Percentiles rank a stretch among this genome's conserved stretches.
Conservation (phyloP, 2,797 vertebrate species). For the Mus minutoides region DNA sequence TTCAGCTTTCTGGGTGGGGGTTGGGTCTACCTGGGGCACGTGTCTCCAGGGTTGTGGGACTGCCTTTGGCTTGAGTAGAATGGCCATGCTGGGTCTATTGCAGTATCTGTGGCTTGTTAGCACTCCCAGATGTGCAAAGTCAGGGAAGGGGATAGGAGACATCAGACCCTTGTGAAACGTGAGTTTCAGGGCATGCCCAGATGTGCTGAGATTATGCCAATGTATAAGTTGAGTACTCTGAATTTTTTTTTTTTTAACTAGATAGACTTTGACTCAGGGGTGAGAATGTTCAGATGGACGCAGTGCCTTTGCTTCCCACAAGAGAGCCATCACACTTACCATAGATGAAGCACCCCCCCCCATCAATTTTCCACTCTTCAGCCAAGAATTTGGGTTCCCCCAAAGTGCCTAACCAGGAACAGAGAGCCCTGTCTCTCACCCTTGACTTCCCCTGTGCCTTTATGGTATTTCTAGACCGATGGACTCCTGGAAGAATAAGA, state of each 20-base stretch:
- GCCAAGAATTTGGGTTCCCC: not conserved
- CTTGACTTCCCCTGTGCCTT: not conserved
- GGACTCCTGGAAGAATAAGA: not conserved
- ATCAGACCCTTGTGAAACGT: not conserved
- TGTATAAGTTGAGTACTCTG: not conserved
- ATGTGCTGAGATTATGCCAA: not conserved
- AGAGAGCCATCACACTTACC: not conserved
- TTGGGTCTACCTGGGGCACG: not conserved
- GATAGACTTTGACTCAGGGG: not conserved
- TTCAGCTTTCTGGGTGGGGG: not conserved
- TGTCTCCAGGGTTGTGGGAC: too few relatives aligned
- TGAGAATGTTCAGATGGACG: not conserved
- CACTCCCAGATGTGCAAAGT: not conserved
- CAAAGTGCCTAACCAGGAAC: fast-evolving
- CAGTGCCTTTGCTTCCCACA: not conserved
- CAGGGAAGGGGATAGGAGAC: not conserved
- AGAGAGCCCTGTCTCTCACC: too few relatives aligned
- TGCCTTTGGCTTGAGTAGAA: not conserved
- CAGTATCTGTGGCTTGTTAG: not conserved
- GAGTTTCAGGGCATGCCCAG: not conserved
- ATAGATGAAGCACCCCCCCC: not conserved
- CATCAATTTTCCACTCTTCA: not conserved
- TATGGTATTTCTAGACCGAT: too few relatives aligned
- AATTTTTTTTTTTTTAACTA: not conserved
- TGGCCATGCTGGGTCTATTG: not conserved